Evolutionary conservation across 2,888 invertebrate genomes (phyloP).

Genomic region (Spodoptera littoralis): DNA sequence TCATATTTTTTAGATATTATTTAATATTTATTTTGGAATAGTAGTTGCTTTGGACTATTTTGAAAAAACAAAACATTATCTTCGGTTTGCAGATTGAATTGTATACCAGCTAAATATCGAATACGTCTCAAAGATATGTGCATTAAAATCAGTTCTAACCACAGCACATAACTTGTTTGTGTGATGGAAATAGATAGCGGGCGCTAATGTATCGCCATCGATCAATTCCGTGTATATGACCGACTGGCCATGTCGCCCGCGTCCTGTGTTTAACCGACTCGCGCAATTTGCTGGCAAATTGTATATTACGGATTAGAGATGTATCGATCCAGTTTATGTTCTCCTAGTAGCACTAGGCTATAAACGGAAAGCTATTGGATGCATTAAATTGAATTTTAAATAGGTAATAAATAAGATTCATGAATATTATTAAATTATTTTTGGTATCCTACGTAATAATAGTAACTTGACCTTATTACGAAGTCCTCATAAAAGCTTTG

Average conservation of each 20-base stretch:
- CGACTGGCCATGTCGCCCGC: slow-evolving; percentile 31
- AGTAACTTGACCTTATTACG: too few relatives aligned
- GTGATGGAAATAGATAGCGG: slow-evolving; percentile 36
- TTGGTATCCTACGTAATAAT: too few relatives aligned
- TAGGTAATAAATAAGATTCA: too few relatives aligned
- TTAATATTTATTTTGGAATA: too few relatives aligned
- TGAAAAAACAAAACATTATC: background rate
- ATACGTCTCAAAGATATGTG: slow-evolving; percentile 5
- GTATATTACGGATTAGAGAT: slow-evolving; percentile 38
- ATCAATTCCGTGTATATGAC: slow-evolving; percentile 52
- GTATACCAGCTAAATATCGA: too few relatives aligned
- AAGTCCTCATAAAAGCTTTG: too few relatives aligned
- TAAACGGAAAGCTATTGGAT: background rate
- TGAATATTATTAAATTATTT: too few relatives aligned
- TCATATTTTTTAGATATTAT: too few relatives aligned
- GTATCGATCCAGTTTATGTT: slow-evolving; percentile 9
- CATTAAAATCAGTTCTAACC: slow-evolving; percentile 18
- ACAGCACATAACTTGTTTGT: slow-evolving; percentile 40
- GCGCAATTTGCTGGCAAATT: slow-evolving; percentile 38
- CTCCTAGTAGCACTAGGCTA: background rate
- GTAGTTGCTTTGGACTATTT: too few relatives aligned
- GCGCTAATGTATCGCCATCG: slow-evolving; percentile 57
- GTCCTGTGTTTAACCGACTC: slow-evolving; percentile 37
- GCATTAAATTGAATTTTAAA: too few relatives aligned
- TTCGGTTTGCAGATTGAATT: too few relatives aligned